A percentile compares a stretch with the other conserved stretches of the same genome.
phyloP scores from a whole-genome alignment of 2,888 invertebrate species.

The Melinopterus prodromus region DNA sequence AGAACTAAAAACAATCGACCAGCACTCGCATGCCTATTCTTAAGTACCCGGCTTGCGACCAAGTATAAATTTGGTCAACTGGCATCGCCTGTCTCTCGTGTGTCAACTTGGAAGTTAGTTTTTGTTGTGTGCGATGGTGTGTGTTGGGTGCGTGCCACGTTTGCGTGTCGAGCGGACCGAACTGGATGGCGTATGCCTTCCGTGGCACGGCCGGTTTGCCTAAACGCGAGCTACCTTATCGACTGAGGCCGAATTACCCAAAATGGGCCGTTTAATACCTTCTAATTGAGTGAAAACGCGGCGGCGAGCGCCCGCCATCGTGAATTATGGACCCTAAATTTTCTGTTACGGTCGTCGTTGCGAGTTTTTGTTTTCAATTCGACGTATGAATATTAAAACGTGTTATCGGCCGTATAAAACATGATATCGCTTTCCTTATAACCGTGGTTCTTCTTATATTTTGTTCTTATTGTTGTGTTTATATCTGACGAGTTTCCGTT shows the following conservation, averaged over 20 bases:
- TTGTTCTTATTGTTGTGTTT: no score
- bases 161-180: neutral
- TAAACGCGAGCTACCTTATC: slow-evolving; percentile 21
- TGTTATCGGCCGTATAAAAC: neutral
- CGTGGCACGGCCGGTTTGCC: slow-evolving; percentile 9
- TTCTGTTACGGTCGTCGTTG: neutral
- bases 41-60: neutral
- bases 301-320: neutral
- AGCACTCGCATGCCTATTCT: neutral
- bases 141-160: neutral
- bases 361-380: neutral
- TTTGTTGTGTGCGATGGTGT: neutral
- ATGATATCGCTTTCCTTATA: no score
- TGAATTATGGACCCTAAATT: slow-evolving; percentile 22
- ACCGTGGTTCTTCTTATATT: no score
- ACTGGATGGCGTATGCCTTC: neutral
- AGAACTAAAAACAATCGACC: neutral
- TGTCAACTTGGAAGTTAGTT: neutral
- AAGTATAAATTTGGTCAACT: neutral
- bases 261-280: slow-evolving; percentile 25
- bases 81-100: neutral
- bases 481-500: no score
- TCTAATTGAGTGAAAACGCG: slow-evolving; percentile 24
- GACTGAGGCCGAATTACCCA: slow-evolving; percentile 20
- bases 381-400: neutral